Conservation (phyloP, 2,113 vertebrate genomes). For the Nibea albiflora region DNA sequence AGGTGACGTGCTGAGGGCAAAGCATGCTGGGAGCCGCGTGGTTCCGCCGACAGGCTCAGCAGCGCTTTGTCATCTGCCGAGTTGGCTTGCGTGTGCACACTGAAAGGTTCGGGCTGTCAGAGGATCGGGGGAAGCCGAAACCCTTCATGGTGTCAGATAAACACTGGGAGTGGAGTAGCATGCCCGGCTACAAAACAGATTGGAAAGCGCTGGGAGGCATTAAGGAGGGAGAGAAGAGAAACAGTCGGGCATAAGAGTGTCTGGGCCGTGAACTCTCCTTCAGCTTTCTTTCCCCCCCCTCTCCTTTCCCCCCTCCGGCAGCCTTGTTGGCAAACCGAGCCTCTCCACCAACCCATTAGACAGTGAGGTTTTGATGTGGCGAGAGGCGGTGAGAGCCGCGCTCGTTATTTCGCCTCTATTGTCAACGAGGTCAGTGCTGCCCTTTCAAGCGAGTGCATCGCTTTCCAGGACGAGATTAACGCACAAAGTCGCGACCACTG, state of each 20-base stretch:
- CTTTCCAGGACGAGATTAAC: conserved; percentile 66
- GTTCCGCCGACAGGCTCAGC: conserved; percentile 57
- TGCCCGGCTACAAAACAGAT: conserved; percentile 67
- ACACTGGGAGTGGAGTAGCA: conserved; percentile 51
- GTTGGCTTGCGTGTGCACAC: conserved; percentile 47
- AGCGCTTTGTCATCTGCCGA: conserved; percentile 70
- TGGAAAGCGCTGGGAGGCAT: conserved; percentile 70
- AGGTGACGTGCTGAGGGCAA: conserved; percentile 77
- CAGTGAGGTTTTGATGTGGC: conserved; percentile 66
- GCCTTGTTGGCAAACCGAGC: conserved; percentile 41
- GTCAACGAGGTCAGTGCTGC: conserved; percentile 63
- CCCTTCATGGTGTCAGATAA: conserved; percentile 70
- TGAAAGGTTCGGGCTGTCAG: conserved; percentile 66
- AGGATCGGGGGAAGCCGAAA: conserved; percentile 43
- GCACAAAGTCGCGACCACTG: conserved; percentile 54
- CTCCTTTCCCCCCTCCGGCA: conserved; percentile 31
- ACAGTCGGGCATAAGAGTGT: conserved; percentile 47
- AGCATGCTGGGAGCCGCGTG: conserved; percentile 75
- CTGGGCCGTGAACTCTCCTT: conserved; percentile 60
- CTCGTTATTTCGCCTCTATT: conserved; percentile 69
- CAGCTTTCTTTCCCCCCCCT: conserved; percentile 46
- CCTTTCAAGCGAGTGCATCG: conserved; percentile 54
- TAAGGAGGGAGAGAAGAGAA: conserved; percentile 23
- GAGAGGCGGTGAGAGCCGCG: conserved; percentile 50
- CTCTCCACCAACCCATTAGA: conserved; percentile 64